Evolutionary conservation across 2,888 invertebrate species (phyloP), one percentile per base, ranked within the genome.

Genomic region (Calliphora vomitoria): DNA sequence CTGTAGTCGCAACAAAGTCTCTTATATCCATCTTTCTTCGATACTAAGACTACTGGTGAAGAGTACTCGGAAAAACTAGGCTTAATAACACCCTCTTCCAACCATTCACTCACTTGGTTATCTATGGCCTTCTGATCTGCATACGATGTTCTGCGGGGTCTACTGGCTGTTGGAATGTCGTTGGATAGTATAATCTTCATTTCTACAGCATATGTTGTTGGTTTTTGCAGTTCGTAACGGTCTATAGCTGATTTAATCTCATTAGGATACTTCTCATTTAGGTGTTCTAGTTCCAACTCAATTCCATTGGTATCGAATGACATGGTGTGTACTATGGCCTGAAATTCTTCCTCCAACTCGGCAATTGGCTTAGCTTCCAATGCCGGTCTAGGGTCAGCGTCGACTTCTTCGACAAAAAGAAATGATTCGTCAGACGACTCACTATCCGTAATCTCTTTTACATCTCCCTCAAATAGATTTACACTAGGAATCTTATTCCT

Each of bases 1-100:
- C 90, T 53, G 50, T 85, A 90, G 74, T 90, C 89, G 55, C 90
- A 88, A 69, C 89, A 89, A 20, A 89, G 66, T 8, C 89, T 68
- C 15, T 84, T 80, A 10, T 68, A 80, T 15, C 87, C 88, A 50
- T 89, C 82, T 41, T 85, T 89, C 62, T 89, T 89, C 11, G 60
- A 18, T 5, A 85, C 87, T 38, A 88, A 31, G 0, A 89, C 88
- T 0, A 89, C 44, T 5, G 88, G 83, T 6, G 80, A 78, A 4
- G 75, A 47, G 20, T 85, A 85, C n/a, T 87, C 83, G 8, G 85
- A 87, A 31, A 15, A 69, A 58, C 80, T 88, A 20, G 18, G 62
- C 50, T 79, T 55, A 13, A 89, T 84, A 31, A 89, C 88, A 15
- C 88, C 83, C 10, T 89, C 83, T 13, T 71, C 31, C n/a, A 50